These are phyloP conservation scores for Rhopilema esculentum DNA, from an alignment of 30 jellyfish, hydroid and myxozoan species.

Conservation along the genomic window DNA sequence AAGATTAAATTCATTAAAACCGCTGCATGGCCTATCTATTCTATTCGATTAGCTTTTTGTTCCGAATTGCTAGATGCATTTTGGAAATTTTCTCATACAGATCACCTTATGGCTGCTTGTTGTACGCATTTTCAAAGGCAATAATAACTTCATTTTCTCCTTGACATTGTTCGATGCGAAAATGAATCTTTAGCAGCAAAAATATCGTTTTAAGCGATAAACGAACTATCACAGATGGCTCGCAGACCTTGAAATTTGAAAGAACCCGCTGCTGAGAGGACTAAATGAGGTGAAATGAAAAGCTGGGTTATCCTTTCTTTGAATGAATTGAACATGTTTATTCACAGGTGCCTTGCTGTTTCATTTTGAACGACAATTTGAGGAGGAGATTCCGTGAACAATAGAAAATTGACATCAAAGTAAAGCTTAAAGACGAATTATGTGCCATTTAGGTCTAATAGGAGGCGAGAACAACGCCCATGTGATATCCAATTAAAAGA, in stretches of 20 bases:
- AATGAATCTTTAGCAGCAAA: constrained; percentile 5
- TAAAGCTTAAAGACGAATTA: background rate
- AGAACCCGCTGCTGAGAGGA: background rate
- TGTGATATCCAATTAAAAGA: background rate
- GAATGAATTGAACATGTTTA: background rate
- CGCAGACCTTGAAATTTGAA: constrained; percentile 13
- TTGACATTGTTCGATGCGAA: background rate
- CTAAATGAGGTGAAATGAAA: background rate
- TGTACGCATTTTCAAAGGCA: background rate
- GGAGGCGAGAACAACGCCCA: background rate
- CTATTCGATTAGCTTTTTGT: background rate
- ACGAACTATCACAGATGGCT: constrained; percentile 20
- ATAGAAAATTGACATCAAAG: background rate
- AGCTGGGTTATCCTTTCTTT: background rate
- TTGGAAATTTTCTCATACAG: background rate
- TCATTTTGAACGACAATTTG: too few species aligned
- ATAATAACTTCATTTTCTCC: constrained; percentile 1
- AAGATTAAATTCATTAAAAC: background rate
- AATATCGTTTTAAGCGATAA: constrained; percentile 21
- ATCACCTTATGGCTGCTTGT: background rate
- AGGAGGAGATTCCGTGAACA: background rate
- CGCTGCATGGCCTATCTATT: background rate
- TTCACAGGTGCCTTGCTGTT: background rate
- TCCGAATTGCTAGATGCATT: background rate
- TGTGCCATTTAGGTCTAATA: background rate